Conservation (phyloP, 2,113 vertebrate genomes). For the Cyanistes caeruleus region DNA sequence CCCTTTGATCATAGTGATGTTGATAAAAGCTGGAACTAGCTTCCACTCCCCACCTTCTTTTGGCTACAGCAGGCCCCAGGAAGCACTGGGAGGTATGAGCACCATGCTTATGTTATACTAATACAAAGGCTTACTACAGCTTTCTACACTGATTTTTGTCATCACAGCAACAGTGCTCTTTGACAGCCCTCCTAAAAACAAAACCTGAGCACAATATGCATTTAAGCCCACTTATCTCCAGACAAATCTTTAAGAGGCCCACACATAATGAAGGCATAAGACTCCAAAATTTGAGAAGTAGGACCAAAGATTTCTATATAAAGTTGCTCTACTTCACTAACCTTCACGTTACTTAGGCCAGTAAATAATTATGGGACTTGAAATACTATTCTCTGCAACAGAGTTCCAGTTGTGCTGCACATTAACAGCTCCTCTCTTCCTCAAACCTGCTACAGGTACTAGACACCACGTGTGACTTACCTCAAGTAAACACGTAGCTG, state of each 20-base stretch:
- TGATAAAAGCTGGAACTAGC: conserved; percentile 30
- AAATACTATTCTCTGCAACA: background rate
- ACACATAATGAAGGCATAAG: background rate
- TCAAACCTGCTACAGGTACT: background rate
- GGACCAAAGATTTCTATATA: background rate
- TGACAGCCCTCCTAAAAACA: background rate
- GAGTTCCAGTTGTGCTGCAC: background rate
- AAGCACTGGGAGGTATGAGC: background rate
- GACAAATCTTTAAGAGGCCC: background rate
- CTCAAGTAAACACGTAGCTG: background rate
- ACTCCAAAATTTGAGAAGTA: background rate
- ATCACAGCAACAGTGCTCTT: background rate
- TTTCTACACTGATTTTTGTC: background rate
- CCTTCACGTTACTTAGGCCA: background rate
- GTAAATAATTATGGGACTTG: background rate
- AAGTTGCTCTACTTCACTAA: background rate
- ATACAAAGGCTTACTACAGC: background rate
- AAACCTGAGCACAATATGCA: background rate
- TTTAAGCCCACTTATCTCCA: background rate
- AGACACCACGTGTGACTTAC: background rate
- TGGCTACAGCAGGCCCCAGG: background rate
- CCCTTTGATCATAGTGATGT: conserved; percentile 25
- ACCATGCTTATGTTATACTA: background rate
- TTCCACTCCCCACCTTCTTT: background rate
- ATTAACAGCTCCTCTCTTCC: background rate